Base-by-base conservation (phyloP, 37 sponge, comb jelly and placozoan genomes). In the Aphrocallistes beatrix region DNA sequence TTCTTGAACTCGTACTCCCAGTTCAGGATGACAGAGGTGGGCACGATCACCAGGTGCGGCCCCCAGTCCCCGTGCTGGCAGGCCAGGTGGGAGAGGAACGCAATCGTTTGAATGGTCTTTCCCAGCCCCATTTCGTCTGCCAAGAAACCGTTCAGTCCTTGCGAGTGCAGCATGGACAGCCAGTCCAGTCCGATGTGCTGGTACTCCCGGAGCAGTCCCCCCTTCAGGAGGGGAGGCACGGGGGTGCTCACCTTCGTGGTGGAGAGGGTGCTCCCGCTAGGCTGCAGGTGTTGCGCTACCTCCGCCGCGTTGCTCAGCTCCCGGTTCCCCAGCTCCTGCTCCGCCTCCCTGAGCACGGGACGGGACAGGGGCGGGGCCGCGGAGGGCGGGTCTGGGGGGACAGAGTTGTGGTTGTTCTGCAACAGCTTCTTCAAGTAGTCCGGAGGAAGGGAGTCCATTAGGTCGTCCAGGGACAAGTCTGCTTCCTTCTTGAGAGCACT, bases 101-200 rank as follows among this genome's bases (percentile, higher is more conserved):
- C 96, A 23, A 99, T 99, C 21, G 99, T 99, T 89, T 99, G 92
- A 13, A 94, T 90, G 0, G 89, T 88, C 91, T 93, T 91, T 10
- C 99, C 99, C 1, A 99, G 90, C 1, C 99, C 99, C 99, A 99
- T 99, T 83, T 99, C 99, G 81, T 99, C 99, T 30, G 99, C 99
- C n/a, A 99, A 89, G 39, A 99, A 95, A 0, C 99, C 99, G 83
- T 99, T 99, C 25, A 99, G 89, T 36, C 82, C 89, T 36, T 91
- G 85, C 21, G 93, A 89, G 38, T 99, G 86, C 94, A 99, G 95
- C 81, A 93, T 92, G 50, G 94, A 94, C 81, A 99, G 92, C 99
- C 99, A 99, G 87, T 95, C 92, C 51, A 99, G 87, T 25, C 99
- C 99, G 40, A 99, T 94, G 87, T 99, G 96, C 84, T 99, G 99